Percentiles rank a stretch among this genome's conserved stretches.
Conservation (phyloP, 2,113 vertebrate species). For the Cettia cetti region DNA sequence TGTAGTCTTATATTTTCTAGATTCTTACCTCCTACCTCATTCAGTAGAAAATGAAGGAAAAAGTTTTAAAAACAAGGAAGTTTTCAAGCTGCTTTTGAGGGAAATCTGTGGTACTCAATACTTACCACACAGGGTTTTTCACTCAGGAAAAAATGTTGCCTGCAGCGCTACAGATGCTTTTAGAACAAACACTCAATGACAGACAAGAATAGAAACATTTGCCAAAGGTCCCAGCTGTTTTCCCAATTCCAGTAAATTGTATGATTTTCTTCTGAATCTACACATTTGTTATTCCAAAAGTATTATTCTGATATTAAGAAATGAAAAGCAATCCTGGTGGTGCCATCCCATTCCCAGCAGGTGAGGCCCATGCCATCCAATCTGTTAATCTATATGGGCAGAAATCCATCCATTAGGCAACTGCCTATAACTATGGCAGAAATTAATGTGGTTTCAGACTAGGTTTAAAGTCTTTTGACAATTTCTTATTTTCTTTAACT, state of each 20-base stretch:
- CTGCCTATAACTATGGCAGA: not conserved
- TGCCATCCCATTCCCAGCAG: not conserved
- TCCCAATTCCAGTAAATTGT: not conserved
- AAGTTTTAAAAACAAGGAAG: not conserved
- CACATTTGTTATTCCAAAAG: not conserved
- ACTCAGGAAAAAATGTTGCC: constrained; percentile 35
- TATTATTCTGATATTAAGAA: not conserved
- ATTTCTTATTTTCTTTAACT: not conserved
- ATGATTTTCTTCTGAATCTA: not conserved
- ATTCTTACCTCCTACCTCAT: not conserved
- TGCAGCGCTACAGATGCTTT: constrained; percentile 45
- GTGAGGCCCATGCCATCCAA: not conserved
- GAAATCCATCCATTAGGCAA: not conserved
- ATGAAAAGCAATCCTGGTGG: not conserved
- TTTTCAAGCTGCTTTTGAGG: not conserved
- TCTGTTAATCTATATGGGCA: not conserved
- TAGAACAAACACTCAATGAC: constrained; percentile 15
- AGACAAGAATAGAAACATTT: constrained; percentile 36
- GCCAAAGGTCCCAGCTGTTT: constrained; percentile 52
- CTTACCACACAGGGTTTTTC: not conserved
- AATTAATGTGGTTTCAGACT: not conserved
- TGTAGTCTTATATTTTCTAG: not conserved
- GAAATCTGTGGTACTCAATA: not conserved
- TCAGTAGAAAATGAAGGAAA: not conserved
- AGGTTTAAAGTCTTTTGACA: not conserved